Evolutionary conservation across 2,888 invertebrate genomes (phyloP), one percentile per base, ranked within the genome.

Genomic region (Bimastos eiseni): DNA sequence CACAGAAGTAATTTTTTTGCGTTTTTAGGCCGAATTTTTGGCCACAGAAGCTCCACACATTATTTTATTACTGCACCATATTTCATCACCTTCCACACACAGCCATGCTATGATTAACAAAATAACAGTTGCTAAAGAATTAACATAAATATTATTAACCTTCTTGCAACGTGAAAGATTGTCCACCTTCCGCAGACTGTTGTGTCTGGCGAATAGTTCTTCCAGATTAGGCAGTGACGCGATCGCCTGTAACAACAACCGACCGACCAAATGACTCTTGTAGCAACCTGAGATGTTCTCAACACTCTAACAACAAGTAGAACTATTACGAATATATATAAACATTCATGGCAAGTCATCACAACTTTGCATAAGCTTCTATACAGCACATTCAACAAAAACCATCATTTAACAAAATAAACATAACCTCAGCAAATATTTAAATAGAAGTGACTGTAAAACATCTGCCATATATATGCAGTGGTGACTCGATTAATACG

Each of bases 181-280:
- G 44, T 93, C 91, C 30, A 94, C 92, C 89, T 92, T 92, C 84
- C 93, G 91, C 33, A 94, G 91, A 90, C 93, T 91, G 92, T 94
- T 94, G 38, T 94, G 93, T n/a, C 93, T 91, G 0, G 93, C 94
- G 91, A 92, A 93, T 37, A 94, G 92, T 90, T 94, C 94, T 90
- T 94, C 94, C 86, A 94, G 91, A 90, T 94, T 94, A 88, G 94
- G 94, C 88, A 94, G 90, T 91, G 94, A 94, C 90, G 93, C 93
- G n/a, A 94, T 90, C 83, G 94, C 93, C 94, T 94, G 93, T 0
- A 93, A 91, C 5, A 55, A 70, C n/a, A n/a, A 24, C 24, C 49
- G 24, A 49, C 49, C 21, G 70, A 70, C 6, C n/a, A 70, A 70
- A 11, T n/a, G 70, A 70, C 8, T 70, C 13, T 17, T 17, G n/a